phyloP scores from a whole-genome alignment of 2,888 invertebrate species.

The Creontiades dilutus region DNA sequence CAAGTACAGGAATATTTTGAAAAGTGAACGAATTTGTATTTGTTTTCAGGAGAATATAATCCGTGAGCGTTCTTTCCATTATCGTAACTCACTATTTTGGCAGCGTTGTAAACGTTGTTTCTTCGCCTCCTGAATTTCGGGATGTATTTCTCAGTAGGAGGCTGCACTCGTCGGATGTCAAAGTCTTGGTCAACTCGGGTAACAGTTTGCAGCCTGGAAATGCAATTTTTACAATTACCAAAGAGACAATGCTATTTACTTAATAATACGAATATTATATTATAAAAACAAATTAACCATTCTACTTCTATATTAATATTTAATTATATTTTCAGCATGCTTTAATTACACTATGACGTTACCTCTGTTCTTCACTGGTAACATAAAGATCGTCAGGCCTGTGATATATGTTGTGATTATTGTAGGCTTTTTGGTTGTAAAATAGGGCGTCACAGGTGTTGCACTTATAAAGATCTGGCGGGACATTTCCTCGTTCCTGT shows the following conservation, averaged over 20 bases:
- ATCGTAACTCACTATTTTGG: slow-evolving; percentile 34
- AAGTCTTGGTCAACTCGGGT: slow-evolving; percentile 81
- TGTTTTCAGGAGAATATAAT: no score
- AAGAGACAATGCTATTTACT: no score
- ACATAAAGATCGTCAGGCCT: slow-evolving; percentile 82
- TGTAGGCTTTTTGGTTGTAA: slow-evolving; percentile 84
- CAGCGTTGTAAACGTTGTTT: slow-evolving; percentile 3
- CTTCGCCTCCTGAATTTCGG: slow-evolving; percentile 75
- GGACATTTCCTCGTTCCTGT: slow-evolving; percentile 80
- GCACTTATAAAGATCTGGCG: slow-evolving; percentile 82
- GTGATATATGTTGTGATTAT: slow-evolving; percentile 83
- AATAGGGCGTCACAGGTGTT: slow-evolving; percentile 84
- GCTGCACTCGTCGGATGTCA: slow-evolving; percentile 79
- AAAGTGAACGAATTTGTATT: no score
- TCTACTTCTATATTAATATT: no score
- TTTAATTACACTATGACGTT: not conserved
- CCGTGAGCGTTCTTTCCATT: no score
- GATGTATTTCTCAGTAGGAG: slow-evolving; percentile 77
- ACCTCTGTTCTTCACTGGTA: slow-evolving; percentile 81
- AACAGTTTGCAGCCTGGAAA: slow-evolving; percentile 79
- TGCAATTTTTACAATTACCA: not conserved
- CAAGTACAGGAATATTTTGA: no score
- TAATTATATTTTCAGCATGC: no score
- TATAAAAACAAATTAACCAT: no score
- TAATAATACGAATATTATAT: no score